These are phyloP conservation scores for Urechis unicinctus DNA, from an alignment of 2,888 invertebrate species.

Conservation along the genomic window DNA sequence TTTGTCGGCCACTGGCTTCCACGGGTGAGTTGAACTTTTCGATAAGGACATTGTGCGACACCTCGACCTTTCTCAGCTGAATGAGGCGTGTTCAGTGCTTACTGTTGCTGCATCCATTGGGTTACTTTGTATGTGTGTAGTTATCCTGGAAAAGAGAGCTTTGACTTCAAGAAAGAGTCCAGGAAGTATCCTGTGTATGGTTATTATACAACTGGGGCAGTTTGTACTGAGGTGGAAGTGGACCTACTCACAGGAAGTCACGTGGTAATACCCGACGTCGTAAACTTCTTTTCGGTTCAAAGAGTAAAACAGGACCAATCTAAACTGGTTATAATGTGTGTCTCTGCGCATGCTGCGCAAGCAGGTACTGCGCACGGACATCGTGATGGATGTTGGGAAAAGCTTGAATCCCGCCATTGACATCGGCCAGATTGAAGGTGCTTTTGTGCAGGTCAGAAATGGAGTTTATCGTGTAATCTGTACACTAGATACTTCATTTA, in stretches of 20 bases:
- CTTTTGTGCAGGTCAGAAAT: conserved; percentile 68
- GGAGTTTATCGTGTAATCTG: no score
- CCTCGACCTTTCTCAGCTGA: no score
- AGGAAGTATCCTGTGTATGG: conserved; percentile 1
- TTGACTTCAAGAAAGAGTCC: conserved; percentile 6
- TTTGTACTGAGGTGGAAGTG: conserved; percentile 19
- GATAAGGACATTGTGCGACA: no score
- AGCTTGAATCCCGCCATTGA: conserved; percentile 95
- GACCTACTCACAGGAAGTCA: conserved; percentile 22
- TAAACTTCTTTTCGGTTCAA: background rate
- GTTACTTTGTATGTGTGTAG: background rate
- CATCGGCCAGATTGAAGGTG: conserved; percentile 94
- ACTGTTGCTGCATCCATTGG: no score
- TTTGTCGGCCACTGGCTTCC: conserved; percentile 31
- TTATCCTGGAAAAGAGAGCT: conserved; percentile 1
- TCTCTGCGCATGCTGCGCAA: background rate
- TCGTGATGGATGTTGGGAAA: conserved; percentile 93
- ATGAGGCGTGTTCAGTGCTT: no score
- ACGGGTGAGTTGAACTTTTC: conserved; percentile 29
- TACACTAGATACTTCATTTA: no score
- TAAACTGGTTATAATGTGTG: background rate
- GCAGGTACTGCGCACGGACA: conserved; percentile 75
- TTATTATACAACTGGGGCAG: conserved; percentile 20
- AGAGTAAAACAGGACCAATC: background rate
- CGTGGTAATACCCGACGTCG: conserved; percentile 4